phyloP scores from a whole-genome alignment of 2,113 vertebrate species.

The Delphinus delphis region DNA sequence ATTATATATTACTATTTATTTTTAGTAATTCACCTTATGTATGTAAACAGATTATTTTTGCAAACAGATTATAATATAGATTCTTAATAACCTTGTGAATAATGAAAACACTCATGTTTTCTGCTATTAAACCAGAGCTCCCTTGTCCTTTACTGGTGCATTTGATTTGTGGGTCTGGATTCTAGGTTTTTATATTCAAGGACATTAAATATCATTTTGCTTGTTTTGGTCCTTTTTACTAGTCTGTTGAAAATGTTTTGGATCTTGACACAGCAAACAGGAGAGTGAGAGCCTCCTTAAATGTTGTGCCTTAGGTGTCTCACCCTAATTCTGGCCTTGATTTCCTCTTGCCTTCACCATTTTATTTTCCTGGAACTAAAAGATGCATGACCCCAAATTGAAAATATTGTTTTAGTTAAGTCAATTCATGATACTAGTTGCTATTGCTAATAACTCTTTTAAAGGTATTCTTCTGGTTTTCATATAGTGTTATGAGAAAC shows the following conservation, averaged over 20 bases:
- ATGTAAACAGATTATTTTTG: not conserved
- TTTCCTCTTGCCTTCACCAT: not conserved
- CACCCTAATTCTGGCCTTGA: too few species aligned
- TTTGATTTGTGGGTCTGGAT: not conserved
- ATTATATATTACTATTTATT: not conserved
- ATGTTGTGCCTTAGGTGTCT: not conserved
- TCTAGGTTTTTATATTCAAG: constrained; percentile 19
- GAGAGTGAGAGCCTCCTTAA: not conserved
- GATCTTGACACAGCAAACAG: not conserved
- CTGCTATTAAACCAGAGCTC: not conserved
- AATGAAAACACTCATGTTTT: not conserved
- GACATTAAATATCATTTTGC: not conserved
- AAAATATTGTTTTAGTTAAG: not conserved
- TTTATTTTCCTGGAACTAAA: not conserved
- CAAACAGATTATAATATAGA: not conserved
- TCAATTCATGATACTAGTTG: not conserved
- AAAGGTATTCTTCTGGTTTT: not conserved
- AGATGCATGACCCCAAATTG: not conserved
- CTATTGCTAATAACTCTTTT: not conserved
- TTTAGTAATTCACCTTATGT: not conserved
- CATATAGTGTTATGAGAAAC: not conserved
- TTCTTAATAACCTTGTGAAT: not conserved
- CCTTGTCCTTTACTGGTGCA: not conserved
- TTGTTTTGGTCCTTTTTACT: not conserved
- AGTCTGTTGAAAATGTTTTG: not conserved